A percentile compares a stretch with the other conserved stretches of the same genome.
phyloP scores from a whole-genome alignment of 2,888 invertebrate species.

The Phalera bucephala region DNA sequence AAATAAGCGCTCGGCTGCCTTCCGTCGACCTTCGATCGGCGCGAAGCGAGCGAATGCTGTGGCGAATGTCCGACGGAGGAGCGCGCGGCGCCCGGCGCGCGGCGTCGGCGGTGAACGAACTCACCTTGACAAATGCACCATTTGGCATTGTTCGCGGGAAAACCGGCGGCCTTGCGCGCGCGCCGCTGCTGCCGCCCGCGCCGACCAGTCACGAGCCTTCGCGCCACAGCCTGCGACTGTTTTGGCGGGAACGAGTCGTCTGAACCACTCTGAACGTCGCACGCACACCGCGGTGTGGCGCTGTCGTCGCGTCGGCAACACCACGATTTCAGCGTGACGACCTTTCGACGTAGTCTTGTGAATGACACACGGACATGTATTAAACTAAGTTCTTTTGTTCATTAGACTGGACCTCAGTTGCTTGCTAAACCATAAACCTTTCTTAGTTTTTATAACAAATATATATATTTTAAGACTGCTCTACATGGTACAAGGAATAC shows the following conservation, averaged over 20 bases:
- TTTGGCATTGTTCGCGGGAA: slow-evolving; percentile 84
- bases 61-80: slow-evolving; percentile 57
- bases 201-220: slow-evolving; percentile 73
- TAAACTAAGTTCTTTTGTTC: slow-evolving; percentile 23
- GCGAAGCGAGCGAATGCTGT: slow-evolving; percentile 60
- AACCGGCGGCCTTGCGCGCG: slow-evolving; percentile 81
- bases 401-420: slow-evolving; percentile 5
- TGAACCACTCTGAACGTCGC: slow-evolving; percentile 39
- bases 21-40: slow-evolving; percentile 75
- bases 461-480: too few relatives aligned
- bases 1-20: slow-evolving; percentile 59
- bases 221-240: slow-evolving; percentile 79
- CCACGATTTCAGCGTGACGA: slow-evolving; percentile 56
- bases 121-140: slow-evolving; percentile 84
- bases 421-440: slow-evolving; percentile 1
- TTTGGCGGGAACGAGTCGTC: slow-evolving; percentile 67
- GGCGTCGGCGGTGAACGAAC: slow-evolving; percentile 82
- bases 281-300: slow-evolving; percentile 47
- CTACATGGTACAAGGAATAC: too few relatives aligned
- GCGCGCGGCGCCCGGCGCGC: slow-evolving; percentile 56
- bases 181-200: slow-evolving; percentile 56
- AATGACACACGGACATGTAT: slow-evolving; percentile 50
- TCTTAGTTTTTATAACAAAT: too few relatives aligned
- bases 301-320: slow-evolving; percentile 46
- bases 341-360: slow-evolving; percentile 56